phyloP scores from a whole-genome alignment of 64 coral and sea anemone genomes.

The Anthopleura sola region DNA sequence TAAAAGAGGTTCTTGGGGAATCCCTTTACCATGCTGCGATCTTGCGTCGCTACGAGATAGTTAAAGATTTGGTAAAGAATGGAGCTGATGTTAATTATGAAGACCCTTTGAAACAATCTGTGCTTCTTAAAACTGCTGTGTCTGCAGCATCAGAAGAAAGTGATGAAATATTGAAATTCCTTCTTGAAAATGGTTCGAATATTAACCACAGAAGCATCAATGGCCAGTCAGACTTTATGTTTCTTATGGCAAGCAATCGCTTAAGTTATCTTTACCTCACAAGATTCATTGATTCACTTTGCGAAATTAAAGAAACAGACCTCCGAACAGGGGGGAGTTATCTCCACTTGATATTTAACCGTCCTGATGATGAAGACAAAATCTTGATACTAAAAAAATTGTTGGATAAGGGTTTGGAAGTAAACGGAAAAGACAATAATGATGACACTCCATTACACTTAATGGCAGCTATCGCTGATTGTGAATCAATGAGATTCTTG shows the following conservation, averaged over 20 bases:
- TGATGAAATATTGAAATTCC: slow-evolving; percentile 19
- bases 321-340: slow-evolving; percentile 23
- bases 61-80: neutral
- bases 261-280: slow-evolving; percentile 15
- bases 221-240: slow-evolving; percentile 34
- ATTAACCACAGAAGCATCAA: slow-evolving; percentile 21
- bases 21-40: slow-evolving; percentile 1
- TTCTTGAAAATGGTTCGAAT: slow-evolving; percentile 32
- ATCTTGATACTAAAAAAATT: slow-evolving; percentile 5
- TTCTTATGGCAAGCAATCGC: slow-evolving; percentile 10
- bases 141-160: slow-evolving; percentile 1
- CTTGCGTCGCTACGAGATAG: slow-evolving; percentile 21
- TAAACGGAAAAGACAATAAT: slow-evolving; percentile 30
- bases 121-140: neutral
- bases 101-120: slow-evolving; percentile 30
- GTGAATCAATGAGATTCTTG: slow-evolving; percentile 8
- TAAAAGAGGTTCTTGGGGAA: slow-evolving; percentile 10
- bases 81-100: slow-evolving; percentile 43
- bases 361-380: slow-evolving; percentile 25
- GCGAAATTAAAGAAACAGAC: slow-evolving; percentile 21
- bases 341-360: slow-evolving; percentile 12
- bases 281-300: slow-evolving; percentile 2
- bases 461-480: slow-evolving; percentile 31
- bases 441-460: slow-evolving; percentile 20
- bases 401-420: slow-evolving; percentile 22